phyloP scores from a whole-genome alignment of 92 coral and sea anemone genomes.

The Actinostola sp. region DNA sequence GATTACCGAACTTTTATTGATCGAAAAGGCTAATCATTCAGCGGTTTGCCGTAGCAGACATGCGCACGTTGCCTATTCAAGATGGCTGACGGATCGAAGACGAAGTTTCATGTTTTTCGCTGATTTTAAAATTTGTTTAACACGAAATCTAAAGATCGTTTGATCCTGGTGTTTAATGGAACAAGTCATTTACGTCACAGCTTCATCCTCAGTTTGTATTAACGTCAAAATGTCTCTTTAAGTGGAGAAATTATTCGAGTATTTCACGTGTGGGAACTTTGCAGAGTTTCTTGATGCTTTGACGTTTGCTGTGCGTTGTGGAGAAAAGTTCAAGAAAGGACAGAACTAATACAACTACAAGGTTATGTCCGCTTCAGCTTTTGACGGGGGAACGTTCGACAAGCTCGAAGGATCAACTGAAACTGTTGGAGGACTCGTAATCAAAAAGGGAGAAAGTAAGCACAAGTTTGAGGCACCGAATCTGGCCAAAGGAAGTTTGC shows the following conservation, averaged over 20 bases:
- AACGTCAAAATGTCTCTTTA: neutral
- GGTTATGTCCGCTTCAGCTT: conserved; percentile 53
- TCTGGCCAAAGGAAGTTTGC: conserved; percentile 73
- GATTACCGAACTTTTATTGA: too few species aligned
- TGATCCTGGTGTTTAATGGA: too few species aligned
- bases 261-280: neutral
- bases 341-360: neutral
- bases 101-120: too few species aligned
- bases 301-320: neutral
- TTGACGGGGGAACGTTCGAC: conserved; percentile 69
- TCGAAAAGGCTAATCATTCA: too few species aligned
- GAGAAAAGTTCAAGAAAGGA: neutral
- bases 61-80: too few species aligned
- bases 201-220: neutral
- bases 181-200: neutral
- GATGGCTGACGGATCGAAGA: too few species aligned
- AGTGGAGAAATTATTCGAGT: neutral
- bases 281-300: neutral
- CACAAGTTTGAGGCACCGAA: conserved; percentile 58
- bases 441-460: conserved; percentile 65
- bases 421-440: conserved; percentile 71
- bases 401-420: conserved; percentile 80
- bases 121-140: too few species aligned
- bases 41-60: too few species aligned
- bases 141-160: too few species aligned